Conservation (phyloP, 30 jellyfish, hydroid and myxozoan genomes). For the Sanderia malayensis region DNA sequence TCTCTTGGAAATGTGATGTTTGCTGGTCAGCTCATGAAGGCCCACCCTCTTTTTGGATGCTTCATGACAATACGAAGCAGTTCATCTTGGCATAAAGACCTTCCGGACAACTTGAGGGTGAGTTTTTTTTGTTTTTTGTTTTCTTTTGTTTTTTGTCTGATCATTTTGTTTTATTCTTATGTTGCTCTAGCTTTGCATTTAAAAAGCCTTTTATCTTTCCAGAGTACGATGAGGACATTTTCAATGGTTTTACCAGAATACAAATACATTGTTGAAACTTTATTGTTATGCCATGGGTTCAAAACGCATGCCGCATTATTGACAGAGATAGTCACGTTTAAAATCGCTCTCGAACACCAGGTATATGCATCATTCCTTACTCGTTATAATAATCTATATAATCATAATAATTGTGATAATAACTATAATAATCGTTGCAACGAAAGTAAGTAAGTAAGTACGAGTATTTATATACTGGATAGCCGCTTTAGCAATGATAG, state of each 20-base stretch:
- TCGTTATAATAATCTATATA: too few species aligned
- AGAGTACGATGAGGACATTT: slow-evolving; percentile 31
- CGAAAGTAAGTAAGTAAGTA: too few species aligned
- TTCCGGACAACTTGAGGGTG: slow-evolving; percentile 76
- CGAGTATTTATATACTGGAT: too few species aligned
- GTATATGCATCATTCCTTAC: too few species aligned
- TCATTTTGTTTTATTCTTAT: too few species aligned
- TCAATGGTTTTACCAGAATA: slow-evolving; percentile 23
- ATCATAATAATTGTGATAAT: too few species aligned
- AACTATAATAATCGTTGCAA: too few species aligned
- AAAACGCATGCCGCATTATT: slow-evolving; percentile 3
- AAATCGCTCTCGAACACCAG: slow-evolving; percentile 21
- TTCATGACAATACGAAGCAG: slow-evolving; percentile 29
- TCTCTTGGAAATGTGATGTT: slow-evolving; percentile 38
- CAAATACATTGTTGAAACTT: slow-evolving; percentile 24
- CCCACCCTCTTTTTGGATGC: slow-evolving; percentile 49
- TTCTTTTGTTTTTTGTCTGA: too few species aligned
- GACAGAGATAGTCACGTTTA: slow-evolving; percentile 19
- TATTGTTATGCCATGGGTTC: slow-evolving; percentile 49
- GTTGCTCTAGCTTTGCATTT: too few species aligned
- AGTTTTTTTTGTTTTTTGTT: too few species aligned
- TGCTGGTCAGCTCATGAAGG: slow-evolving; percentile 41
- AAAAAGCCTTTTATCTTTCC: too few species aligned
- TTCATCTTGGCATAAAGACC: not conserved
- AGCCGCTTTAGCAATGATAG: too few species aligned